Evolutionary conservation across 1,140 invertebrate species (phyloP).

Genomic region (Sycobia sp.): DNA sequence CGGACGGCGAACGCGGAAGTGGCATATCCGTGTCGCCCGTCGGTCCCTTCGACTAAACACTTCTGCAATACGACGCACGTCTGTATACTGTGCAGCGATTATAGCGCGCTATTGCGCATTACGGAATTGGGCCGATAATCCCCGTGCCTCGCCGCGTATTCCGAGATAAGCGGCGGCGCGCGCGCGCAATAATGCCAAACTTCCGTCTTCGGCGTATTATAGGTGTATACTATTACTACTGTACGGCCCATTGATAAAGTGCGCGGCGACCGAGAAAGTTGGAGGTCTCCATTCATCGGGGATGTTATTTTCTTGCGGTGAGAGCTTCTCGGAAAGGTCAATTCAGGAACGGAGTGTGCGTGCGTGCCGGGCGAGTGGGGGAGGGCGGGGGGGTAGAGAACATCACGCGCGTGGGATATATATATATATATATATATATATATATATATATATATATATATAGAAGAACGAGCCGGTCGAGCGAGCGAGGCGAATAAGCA

Average conservation of each 20-base stretch:
- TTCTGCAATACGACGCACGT: no score
- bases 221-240: not conserved
- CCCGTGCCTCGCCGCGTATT: not conserved
- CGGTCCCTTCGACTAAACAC: no score
- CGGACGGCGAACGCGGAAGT: no score
- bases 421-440: no score
- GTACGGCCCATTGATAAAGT: slow-evolving; percentile 32
- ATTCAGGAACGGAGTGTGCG: not conserved
- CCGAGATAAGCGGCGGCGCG: no score
- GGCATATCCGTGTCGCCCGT: no score
- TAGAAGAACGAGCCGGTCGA: no score
- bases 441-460: no score
- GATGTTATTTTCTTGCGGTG: slow-evolving; percentile 2
- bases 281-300: not conserved
- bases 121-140: not conserved
- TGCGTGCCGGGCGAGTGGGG: not conserved
- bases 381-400: not conserved
- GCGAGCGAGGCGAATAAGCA: not conserved
- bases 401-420: no score
- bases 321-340: slow-evolving; percentile 25
- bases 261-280: not conserved
- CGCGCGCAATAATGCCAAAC: slow-evolving; percentile 12
- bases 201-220: slow-evolving; percentile 12
- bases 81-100: no score
- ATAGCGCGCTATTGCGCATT: no score